Evolutionary conservation across 2,888 invertebrate species (phyloP), one percentile per base, ranked within the genome.

Genomic region (Meandrusa payeni): DNA sequence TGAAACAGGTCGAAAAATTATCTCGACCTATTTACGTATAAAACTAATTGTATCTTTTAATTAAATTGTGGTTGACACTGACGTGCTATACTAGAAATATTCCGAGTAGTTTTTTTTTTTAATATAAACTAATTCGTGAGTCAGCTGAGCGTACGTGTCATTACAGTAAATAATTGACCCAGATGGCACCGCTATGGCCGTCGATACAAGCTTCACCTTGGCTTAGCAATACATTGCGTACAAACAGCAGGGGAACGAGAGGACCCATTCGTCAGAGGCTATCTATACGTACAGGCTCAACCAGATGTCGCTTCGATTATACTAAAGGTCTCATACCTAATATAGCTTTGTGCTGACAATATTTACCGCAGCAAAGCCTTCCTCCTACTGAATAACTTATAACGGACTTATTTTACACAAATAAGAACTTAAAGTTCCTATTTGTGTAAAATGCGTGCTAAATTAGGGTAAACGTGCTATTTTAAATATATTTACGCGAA

Each of bases 121-220:
- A 40, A 38, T 41, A 34, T 19, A 32, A 33, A 43, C 12, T 5
- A 23, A n/a, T 27, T 55, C 55, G 53, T 64, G 61, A 57, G 47
- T 54, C 61, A 76, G 50, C 71, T 68, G 69, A 48, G 52, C 42
- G 54, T 57, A 58, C 63, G 68, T 69, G 65, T 61, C 59, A 58
- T 56, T 67, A 57, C 57, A 54, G 70, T 68, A 69, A 75, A 72
- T 67, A 71, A 61, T 56, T 73, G 76, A 75, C 77, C 76, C 64
- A 76, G 65, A 69, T 76, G 70, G 55, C 48, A 34, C 36, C 41
- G 32, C 47, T 49, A 52, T 50, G 55, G 51, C 47, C 32, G 11
- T 29, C 26, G 19, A 5, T 5, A 3, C 22, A 13, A 7, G 7
- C 5, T 5, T 41, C 27, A 37, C 43, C 43, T 44, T 44, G 43